phyloP scores from a whole-genome alignment of 1,140 invertebrate genomes.

The Lepidostoma basale region DNA sequence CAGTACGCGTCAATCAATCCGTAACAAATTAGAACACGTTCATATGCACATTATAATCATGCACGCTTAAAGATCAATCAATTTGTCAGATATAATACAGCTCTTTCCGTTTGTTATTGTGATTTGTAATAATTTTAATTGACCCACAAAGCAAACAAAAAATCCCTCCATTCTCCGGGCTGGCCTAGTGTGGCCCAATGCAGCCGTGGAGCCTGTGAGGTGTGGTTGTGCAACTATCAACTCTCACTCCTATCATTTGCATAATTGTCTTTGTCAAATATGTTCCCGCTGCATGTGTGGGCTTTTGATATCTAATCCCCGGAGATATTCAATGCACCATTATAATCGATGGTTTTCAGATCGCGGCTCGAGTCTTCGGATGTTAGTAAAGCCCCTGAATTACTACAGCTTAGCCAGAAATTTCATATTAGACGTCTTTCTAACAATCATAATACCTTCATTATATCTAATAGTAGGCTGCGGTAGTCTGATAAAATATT shows the following conservation, averaged over 20 bases:
- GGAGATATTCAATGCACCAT: not conserved
- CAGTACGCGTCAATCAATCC: not conserved
- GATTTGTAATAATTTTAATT: slow-evolving; percentile 12
- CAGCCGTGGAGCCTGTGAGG: not conserved
- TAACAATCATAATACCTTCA: no score
- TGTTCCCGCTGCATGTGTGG: slow-evolving; percentile 1
- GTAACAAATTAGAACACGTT: not conserved
- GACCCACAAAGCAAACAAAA: slow-evolving; percentile 11
- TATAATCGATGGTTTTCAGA: no score
- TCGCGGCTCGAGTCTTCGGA: no score
- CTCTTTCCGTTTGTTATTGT: not conserved
- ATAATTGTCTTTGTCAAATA: slow-evolving; percentile 25
- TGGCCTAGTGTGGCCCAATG: not conserved
- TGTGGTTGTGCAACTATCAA: slow-evolving; percentile 11
- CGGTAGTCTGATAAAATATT: no score
- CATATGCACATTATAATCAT: not conserved
- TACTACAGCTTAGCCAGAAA: no score
- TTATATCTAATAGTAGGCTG: no score
- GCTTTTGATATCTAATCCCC: not conserved
- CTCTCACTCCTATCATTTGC: slow-evolving; percentile 22
- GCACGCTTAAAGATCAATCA: not conserved
- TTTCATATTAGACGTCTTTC: no score
- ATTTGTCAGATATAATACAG: not conserved
- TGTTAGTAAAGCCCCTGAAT: no score
- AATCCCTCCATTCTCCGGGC: not conserved